Conservation (phyloP, 2,797 vertebrate species). For the Coranthus polyacanthus region DNA sequence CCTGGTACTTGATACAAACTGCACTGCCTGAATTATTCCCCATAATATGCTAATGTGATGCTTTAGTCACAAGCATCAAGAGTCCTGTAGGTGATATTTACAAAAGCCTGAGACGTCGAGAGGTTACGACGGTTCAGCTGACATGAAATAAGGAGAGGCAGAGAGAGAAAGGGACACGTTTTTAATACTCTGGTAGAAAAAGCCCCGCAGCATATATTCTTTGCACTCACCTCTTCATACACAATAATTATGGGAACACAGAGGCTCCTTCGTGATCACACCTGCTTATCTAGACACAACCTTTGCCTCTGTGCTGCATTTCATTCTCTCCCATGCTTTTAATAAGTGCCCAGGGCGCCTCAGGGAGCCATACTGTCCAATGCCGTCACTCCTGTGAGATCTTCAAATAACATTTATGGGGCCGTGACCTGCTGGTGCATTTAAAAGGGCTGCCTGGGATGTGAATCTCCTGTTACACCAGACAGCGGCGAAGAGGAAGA, state of each 20-base stretch:
- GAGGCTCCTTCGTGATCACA: conserved; percentile 24
- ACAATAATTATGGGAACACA: conserved; percentile 30
- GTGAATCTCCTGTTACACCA: conserved; percentile 48
- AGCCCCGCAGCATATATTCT: conserved; percentile 26
- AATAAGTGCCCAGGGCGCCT: conserved; percentile 31
- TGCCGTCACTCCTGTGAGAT: conserved; percentile 41
- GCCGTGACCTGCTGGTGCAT: conserved; percentile 48
- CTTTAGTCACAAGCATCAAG: conserved; percentile 22
- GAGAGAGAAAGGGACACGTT: not conserved
- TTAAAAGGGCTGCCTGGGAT: conserved; percentile 39
- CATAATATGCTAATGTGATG: conserved; percentile 18
- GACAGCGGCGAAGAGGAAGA: conserved; percentile 25
- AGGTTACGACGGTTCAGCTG: conserved; percentile 24
- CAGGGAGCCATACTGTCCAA: conserved; percentile 48
- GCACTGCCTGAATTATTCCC: conserved; percentile 35
- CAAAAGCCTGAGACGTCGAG: conserved; percentile 10
- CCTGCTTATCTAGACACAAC: conserved; percentile 21
- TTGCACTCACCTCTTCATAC: conserved; percentile 24
- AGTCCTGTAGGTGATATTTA: conserved; percentile 15
- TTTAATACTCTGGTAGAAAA: conserved; percentile 28
- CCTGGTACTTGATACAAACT: conserved; percentile 24
- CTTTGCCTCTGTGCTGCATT: conserved; percentile 32
- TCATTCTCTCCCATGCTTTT: conserved; percentile 32
- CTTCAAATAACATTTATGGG: conserved; percentile 64
- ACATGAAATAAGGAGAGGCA: conserved; percentile 4